These are phyloP conservation scores for Rhopalosiphum nymphaeae DNA, from an alignment of 2,888 invertebrate genomes.

Conservation along the genomic window DNA sequence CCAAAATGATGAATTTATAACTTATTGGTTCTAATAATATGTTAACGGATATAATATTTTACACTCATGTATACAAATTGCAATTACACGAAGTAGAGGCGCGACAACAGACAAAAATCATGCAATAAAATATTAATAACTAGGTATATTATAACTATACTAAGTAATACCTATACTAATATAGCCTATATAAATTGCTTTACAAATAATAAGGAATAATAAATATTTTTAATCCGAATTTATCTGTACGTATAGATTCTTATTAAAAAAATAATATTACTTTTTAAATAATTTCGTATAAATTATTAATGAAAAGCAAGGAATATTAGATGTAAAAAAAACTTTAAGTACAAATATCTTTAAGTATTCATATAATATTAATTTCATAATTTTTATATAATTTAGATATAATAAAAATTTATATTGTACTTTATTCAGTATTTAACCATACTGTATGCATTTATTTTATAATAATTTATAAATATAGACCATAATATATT, in stretches of 20 bases:
- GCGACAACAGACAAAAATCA: background rate
- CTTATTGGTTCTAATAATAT: background rate
- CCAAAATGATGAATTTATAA: background rate
- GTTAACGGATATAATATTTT: slow-evolving; percentile 18
- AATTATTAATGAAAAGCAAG: background rate
- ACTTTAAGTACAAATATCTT: background rate
- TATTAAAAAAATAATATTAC: background rate
- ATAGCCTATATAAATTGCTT: background rate
- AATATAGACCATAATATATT: background rate
- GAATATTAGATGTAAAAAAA: background rate
- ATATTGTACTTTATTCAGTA: background rate
- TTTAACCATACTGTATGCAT: background rate
- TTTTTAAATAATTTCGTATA: background rate
- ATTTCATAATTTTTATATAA: background rate
- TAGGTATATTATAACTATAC: background rate
- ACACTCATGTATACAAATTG: slow-evolving; percentile 47
- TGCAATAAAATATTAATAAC: background rate
- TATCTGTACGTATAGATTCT: background rate
- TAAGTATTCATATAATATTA: background rate
- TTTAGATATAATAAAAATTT: background rate
- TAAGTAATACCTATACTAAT: background rate
- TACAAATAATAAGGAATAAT: background rate
- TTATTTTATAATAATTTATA: background rate
- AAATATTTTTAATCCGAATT: background rate
- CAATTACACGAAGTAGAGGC: slow-evolving; percentile 12